Percentiles rank a stretch among this genome's conserved stretches.
These are phyloP conservation scores for Lepisosteus osseus DNA, from an alignment of 2,113 vertebrate species.

Conservation along the genomic window DNA sequence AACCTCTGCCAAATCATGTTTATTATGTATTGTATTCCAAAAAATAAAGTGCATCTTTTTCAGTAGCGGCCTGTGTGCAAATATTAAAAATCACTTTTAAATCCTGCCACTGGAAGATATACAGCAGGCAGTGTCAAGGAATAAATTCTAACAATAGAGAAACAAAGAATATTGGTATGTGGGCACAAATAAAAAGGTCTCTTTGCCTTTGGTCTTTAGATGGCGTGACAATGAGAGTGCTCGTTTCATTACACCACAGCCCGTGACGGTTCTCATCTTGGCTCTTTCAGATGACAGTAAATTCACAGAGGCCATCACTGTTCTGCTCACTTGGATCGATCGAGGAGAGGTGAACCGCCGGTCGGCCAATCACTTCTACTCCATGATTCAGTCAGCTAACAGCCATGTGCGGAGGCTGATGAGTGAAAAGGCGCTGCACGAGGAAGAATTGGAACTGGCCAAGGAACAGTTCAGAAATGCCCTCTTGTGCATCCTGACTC, in stretches of 20 bases:
- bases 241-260: background rate
- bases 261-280: slow-evolving; percentile 26
- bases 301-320: slow-evolving; percentile 81
- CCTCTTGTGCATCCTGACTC: slow-evolving; percentile 79
- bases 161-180: too few relatives aligned
- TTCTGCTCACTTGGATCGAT: slow-evolving; percentile 82
- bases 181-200: too few relatives aligned
- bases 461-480: slow-evolving; percentile 83
- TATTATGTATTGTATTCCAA: too few relatives aligned
- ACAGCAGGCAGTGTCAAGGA: too few relatives aligned
- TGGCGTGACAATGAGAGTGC: too few relatives aligned
- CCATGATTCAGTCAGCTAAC: slow-evolving; percentile 85
- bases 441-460: slow-evolving; percentile 82
- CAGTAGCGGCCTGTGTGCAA: too few relatives aligned
- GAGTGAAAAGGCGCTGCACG: slow-evolving; percentile 80
- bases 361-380: slow-evolving; percentile 84
- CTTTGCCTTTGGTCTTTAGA: too few relatives aligned
- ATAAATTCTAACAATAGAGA: too few relatives aligned
- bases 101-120: too few relatives aligned
- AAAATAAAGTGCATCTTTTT: too few relatives aligned
- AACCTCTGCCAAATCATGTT: too few relatives aligned
- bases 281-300: slow-evolving; percentile 79
- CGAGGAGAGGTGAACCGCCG: slow-evolving; percentile 83
- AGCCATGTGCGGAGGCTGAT: slow-evolving; percentile 82
- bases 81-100: too few relatives aligned